Percentiles rank a stretch among this genome's conserved stretches.
These are phyloP conservation scores for Osmoderma eremita DNA, from an alignment of 2,888 invertebrate species.

Conservation along the genomic window DNA sequence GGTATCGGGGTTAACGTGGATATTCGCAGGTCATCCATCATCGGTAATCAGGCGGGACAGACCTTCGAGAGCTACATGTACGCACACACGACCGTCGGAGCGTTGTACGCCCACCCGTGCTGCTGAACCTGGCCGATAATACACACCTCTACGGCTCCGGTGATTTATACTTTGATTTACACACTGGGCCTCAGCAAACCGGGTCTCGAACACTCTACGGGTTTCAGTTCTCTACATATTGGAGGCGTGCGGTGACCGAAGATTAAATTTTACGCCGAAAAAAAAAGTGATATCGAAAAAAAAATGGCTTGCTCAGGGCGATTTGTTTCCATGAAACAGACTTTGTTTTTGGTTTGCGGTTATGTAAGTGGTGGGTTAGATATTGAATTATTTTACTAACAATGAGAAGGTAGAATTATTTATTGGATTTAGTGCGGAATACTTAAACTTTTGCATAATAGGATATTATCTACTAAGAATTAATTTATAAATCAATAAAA, in stretches of 20 bases:
- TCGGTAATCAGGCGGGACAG: slow-evolving; percentile 54
- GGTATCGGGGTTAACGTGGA: slow-evolving; percentile 49
- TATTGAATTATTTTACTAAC: background rate
- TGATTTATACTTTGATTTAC: slow-evolving; percentile 51
- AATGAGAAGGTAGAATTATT: too few species aligned
- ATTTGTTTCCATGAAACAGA: background rate
- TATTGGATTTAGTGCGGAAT: too few species aligned
- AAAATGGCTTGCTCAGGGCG: background rate
- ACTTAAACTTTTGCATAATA: too few species aligned
- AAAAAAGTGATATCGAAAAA: background rate
- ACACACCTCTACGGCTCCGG: slow-evolving; percentile 44
- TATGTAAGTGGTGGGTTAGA: background rate
- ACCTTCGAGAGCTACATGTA: slow-evolving; percentile 51
- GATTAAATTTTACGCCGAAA: slow-evolving; percentile 2
- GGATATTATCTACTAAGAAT: too few species aligned
- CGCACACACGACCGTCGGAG: background rate
- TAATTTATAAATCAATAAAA: too few species aligned
- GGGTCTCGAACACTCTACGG: slow-evolving; percentile 4
- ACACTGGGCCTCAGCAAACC: slow-evolving; percentile 28
- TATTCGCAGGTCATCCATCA: slow-evolving; percentile 53
- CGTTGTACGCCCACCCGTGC: slow-evolving; percentile 48
- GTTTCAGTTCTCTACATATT: slow-evolving; percentile 2
- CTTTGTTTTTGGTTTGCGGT: too few species aligned
- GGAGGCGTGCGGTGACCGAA: slow-evolving; percentile 1
- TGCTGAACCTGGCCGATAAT: slow-evolving; percentile 55